Evolutionary conservation across 2,113 vertebrate genomes (phyloP), one percentile per base, ranked within the genome.

Genomic region (Semnornis frantzii): DNA sequence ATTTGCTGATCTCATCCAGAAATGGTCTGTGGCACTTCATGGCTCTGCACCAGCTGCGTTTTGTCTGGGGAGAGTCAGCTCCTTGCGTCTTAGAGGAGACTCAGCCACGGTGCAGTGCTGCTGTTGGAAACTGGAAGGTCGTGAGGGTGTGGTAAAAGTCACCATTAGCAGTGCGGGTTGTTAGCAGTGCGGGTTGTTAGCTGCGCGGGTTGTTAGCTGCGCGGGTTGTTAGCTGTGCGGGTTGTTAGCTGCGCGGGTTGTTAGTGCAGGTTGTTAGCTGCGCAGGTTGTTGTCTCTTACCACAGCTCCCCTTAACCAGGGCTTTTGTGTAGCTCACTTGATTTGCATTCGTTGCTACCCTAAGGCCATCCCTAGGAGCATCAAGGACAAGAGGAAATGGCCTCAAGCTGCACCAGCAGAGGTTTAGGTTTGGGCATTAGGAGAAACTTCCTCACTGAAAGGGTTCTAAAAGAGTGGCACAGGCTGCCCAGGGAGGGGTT

Each of bases 21-120:
- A 76, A n/a, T 12, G 5, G 3, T 11, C 34, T 19, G 31, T 70
- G 24, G 3, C 33, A 6, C 19, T 28, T 83, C 27, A 16, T 7
- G 0, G 9, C 54, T 66, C 15, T 16, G 12, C 21, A 12, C 27
- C 2, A 0, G 1, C 0, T 37, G 24, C n/a, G 21, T 11, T 74
- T 2, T 28, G 9, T 30, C 25, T 4, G 2, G 5, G 28, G 37
- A 34, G 62, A 72, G 11, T 57, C 25, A 14, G 8, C 34, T 72
- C 37, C 46, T 73, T 0, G 0, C 30, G 1, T 48, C 37, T 71
- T n/a, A 25, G 77, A 21, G 68, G 46, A 59, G 66, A 10, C 50
- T 55, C 28, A 12, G 33, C 66, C 59, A 11, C 2, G 2, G 6
- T 88, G 52, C 78, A 19, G 31, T 64, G 46, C 1, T 0, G 3